Percentiles rank a stretch among this genome's conserved stretches.
Evolutionary conservation across 2,797 vertebrate genomes (phyloP).

Genomic region (Sebastes kiyomatsui): DNA sequence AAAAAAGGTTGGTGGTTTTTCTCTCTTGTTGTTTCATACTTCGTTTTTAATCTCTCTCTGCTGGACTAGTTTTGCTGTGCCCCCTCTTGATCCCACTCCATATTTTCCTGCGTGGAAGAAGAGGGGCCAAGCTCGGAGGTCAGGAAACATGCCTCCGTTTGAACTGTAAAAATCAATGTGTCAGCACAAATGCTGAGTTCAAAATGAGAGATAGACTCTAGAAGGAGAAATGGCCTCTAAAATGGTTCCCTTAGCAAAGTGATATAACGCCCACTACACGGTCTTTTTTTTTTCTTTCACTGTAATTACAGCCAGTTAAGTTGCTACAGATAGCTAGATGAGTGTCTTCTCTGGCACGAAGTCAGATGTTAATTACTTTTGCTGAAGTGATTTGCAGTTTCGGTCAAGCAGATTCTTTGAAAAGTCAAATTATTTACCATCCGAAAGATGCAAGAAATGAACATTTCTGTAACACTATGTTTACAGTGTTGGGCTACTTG

Average conservation of each 20-base stretch:
- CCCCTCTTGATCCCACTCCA: background rate
- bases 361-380: background rate
- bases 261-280: background rate
- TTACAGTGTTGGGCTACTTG: background rate
- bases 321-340: background rate
- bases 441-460: background rate
- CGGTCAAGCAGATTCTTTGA: background rate
- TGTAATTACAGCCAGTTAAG: background rate
- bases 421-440: background rate
- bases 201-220: background rate
- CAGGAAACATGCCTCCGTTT: slow-evolving; percentile 22
- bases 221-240: background rate
- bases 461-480: background rate
- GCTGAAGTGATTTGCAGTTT: background rate
- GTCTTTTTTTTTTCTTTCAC: background rate
- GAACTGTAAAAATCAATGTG: slow-evolving; percentile 2
- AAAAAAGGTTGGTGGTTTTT: background rate
- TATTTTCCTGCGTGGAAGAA: background rate
- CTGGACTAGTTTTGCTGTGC: background rate
- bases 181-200: slow-evolving; percentile 9
- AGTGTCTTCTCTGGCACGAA: background rate
- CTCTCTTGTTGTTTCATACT: background rate
- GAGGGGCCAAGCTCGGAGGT: background rate
- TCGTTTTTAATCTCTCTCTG: background rate
- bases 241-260: slow-evolving; percentile 1